Percentiles rank a stretch among this genome's conserved stretches.
phyloP scores from a whole-genome alignment of 53 echinoderm and acorn worm genomes.

The Apostichopus leukothele region DNA sequence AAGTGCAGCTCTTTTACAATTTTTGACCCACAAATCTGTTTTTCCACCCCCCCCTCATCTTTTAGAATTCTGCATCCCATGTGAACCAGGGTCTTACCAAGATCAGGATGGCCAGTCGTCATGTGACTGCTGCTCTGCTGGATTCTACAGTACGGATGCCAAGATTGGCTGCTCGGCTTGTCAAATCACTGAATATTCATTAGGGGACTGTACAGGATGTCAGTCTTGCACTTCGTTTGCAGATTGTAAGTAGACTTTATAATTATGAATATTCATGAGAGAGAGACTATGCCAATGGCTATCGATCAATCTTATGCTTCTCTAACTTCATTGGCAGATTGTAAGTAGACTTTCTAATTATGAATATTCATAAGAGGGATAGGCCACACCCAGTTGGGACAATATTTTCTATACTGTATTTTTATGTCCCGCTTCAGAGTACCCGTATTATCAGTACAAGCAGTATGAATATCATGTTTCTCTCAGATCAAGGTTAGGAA shows the following conservation, averaged over 20 bases:
- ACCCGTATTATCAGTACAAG: no score
- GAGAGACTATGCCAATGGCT: no score
- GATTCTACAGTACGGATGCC: constrained; percentile 79
- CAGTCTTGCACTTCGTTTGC: constrained; percentile 60
- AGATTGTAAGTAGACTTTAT: constrained; percentile 63
- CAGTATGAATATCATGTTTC: no score
- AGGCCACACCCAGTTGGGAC: no score
- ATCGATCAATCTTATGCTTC: background rate
- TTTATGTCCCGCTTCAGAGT: no score
- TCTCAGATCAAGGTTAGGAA: no score
- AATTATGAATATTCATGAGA: no score
- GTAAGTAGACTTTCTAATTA: constrained; percentile 53
- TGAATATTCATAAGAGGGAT: no score
- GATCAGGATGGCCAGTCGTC: constrained; percentile 66
- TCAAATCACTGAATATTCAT: constrained; percentile 70
- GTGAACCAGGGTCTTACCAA: constrained; percentile 79
- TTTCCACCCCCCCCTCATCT: background rate
- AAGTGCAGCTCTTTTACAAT: no score
- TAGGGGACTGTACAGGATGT: constrained; percentile 73
- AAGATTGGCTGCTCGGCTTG: constrained; percentile 85
- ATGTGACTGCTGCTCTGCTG: constrained; percentile 79
- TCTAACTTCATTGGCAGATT: constrained; percentile 57
- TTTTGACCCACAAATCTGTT: no score
- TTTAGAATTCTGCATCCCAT: constrained; percentile 76
- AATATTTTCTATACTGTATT: no score